A percentile compares a stretch with the other conserved stretches of the same genome.
These are phyloP conservation scores for Salpingus planirostris DNA, from an alignment of 2,888 invertebrate species.

Conservation along the genomic window DNA sequence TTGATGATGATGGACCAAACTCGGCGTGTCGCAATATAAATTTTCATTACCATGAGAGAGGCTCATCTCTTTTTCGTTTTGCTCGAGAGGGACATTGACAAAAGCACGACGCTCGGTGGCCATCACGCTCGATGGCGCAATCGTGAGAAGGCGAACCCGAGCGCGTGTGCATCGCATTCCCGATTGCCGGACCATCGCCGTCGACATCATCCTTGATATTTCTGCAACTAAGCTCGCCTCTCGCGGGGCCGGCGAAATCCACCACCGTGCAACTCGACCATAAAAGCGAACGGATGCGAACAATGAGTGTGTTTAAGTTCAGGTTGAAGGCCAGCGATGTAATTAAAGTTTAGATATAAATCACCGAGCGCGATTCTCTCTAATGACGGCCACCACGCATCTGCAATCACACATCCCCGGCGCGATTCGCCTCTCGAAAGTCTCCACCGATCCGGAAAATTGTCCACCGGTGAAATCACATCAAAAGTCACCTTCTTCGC, in stretches of 20 bases:
- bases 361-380: constrained; percentile 12
- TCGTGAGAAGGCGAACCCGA: constrained; percentile 23
- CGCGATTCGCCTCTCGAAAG: constrained; percentile 5
- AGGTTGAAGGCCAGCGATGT: constrained; percentile 28
- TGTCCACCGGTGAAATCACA: neutral
- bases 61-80: no score
- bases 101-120: constrained; percentile 19
- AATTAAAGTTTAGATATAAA: constrained; percentile 27
- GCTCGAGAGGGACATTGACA: constrained; percentile 21
- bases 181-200: no score
- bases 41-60: no score
- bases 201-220: no score
- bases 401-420: constrained; percentile 14
- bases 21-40: no score
- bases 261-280: no score
- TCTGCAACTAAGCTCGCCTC: no score
- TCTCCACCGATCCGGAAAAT: neutral
- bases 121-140: constrained; percentile 27
- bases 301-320: constrained; percentile 27
- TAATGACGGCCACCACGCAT: constrained; percentile 12
- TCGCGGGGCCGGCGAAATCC: no score
- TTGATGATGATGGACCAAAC: no score
- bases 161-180: constrained; percentile 11
- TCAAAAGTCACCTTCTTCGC: neutral
- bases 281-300: constrained; percentile 16